Conservation (phyloP, 2,888 invertebrate species). For the Xiphydria camelus region DNA sequence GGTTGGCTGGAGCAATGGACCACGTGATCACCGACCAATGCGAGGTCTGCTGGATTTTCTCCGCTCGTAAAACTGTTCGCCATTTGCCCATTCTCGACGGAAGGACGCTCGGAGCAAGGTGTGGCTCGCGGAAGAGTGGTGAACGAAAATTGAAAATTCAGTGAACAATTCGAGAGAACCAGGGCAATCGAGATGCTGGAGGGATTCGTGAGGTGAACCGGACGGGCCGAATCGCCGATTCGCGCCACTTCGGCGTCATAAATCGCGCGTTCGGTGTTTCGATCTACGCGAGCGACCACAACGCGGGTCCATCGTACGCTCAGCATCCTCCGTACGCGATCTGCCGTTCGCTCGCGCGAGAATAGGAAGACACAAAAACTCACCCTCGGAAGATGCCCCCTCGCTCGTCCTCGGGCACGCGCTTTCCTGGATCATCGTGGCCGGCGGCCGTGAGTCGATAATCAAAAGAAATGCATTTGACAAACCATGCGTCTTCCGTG, state of each 20-base stretch:
- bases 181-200: constrained; percentile 23
- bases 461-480: constrained; percentile 13
- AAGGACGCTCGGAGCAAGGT: constrained; percentile 51
- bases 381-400: background rate
- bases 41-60: constrained; percentile 29
- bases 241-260: background rate
- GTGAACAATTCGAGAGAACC: background rate
- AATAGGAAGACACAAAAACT: no score
- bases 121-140: constrained; percentile 39
- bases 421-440: background rate
- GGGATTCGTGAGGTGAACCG: constrained; percentile 31
- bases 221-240: constrained; percentile 14
- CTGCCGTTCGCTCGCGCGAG: constrained; percentile 7
- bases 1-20: constrained; percentile 49
- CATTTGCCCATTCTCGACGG: constrained; percentile 51
- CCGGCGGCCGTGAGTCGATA: background rate
- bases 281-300: background rate
- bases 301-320: constrained; percentile 19
- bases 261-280: no score
- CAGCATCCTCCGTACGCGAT: constrained; percentile 28
- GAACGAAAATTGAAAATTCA: constrained; percentile 5
- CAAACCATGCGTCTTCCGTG: background rate
- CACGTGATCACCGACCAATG: constrained; percentile 59
- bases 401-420: background rate
- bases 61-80: constrained; percentile 38